Conservation (phyloP, 2,797 vertebrate genomes). For the Clarias laeviceps region DNA sequence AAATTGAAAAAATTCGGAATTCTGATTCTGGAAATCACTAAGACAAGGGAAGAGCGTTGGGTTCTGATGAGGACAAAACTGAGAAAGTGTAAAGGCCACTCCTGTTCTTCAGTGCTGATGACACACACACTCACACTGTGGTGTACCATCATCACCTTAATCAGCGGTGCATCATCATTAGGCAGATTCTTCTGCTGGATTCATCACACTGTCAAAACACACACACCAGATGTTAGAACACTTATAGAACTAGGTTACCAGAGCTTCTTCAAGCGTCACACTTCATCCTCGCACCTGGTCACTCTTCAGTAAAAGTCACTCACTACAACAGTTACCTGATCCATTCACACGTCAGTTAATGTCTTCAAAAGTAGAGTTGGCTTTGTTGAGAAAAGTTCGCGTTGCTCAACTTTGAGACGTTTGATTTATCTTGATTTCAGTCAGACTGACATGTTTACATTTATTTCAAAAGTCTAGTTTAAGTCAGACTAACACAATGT, state of each 20-base stretch:
- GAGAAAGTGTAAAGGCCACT: background rate
- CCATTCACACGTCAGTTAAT: too few species aligned
- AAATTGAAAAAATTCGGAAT: background rate
- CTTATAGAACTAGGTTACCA: background rate
- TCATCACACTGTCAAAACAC: slow-evolving; percentile 7
- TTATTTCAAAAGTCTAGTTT: too few species aligned
- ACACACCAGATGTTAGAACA: background rate
- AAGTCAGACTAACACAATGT: too few species aligned
- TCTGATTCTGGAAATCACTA: background rate
- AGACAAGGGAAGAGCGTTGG: background rate
- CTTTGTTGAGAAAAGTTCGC: too few species aligned
- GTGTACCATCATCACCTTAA: background rate
- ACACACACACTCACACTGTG: background rate
- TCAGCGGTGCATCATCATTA: background rate
- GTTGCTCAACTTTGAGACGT: too few species aligned
- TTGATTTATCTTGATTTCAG: too few species aligned
- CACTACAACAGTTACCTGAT: too few species aligned
- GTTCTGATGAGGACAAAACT: background rate
- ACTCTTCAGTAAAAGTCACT: too few species aligned
- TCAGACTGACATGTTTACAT: too few species aligned
- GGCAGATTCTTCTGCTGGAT: slow-evolving; percentile 23
- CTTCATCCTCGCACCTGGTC: too few species aligned
- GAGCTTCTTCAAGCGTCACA: background rate
- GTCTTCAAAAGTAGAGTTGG: too few species aligned
- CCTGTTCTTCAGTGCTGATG: background rate